Percentiles rank a stretch among this genome's conserved stretches.
Conservation (phyloP, 92 coral and sea anemone genomes). For the Micromussa lordhowensis region DNA sequence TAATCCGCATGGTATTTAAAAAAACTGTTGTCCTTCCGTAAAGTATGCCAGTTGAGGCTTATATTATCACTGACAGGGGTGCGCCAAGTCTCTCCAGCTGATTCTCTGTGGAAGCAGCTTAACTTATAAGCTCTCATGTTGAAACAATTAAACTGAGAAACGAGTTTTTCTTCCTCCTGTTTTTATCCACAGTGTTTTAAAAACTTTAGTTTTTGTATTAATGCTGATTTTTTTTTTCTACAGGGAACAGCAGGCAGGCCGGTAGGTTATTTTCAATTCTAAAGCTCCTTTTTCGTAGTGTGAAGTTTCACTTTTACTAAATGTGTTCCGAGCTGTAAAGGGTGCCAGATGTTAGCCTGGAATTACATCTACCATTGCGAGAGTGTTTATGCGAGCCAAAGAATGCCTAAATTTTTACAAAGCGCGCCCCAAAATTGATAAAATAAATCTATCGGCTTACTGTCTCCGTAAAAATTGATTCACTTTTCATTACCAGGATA, state of each 20-base stretch:
- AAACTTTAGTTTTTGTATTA: neutral
- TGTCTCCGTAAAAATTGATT: neutral
- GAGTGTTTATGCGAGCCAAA: neutral
- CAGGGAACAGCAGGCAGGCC: slow-evolving; percentile 68
- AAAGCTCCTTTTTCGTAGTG: neutral
- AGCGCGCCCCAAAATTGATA: neutral
- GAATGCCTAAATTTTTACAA: neutral
- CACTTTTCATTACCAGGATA: neutral
- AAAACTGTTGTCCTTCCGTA: neutral
- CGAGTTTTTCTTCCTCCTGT: neutral
- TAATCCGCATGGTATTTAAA: neutral
- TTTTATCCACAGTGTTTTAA: neutral
- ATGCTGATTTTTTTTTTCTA: slow-evolving; percentile 1
- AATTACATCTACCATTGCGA: neutral
- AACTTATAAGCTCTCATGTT: neutral
- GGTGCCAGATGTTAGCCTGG: neutral
- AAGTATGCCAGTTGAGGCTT: neutral
- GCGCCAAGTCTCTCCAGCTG: no score
- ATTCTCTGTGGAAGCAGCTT: no score
- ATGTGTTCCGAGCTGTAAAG: neutral
- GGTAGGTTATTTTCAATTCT: slow-evolving; percentile 36
- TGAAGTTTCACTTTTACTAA: neutral
- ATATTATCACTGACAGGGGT: no score
- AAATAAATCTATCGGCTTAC: no score
- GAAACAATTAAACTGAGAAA: neutral